Evolutionary conservation across 2,797 vertebrate genomes (phyloP).

Genomic region (Galaxias olidus): DNA sequence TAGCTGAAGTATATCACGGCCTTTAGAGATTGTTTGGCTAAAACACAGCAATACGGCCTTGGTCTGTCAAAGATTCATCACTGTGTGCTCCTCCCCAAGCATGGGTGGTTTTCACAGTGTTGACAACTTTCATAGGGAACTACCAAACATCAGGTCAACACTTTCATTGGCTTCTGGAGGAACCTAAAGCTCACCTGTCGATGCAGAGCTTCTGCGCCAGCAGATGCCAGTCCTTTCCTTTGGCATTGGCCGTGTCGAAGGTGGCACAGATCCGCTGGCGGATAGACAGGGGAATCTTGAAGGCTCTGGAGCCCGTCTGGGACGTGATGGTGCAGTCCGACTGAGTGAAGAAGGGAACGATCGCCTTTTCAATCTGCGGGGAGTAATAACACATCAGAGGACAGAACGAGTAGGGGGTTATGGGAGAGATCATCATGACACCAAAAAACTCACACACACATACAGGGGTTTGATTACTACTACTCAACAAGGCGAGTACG

Average conservation of each 20-base stretch:
- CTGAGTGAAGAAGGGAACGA: constrained; percentile 81
- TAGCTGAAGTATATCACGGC: too few species aligned
- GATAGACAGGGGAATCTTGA: constrained; percentile 94
- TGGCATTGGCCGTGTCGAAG: constrained; percentile 86
- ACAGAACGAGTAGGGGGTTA: constrained; percentile 12
- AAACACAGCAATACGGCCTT: too few species aligned
- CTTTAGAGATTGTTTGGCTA: too few species aligned
- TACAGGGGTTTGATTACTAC: too few species aligned
- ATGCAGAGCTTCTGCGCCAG: constrained; percentile 91
- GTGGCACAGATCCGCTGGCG: constrained; percentile 92
- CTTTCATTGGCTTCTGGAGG: background rate
- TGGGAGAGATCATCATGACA: background rate
- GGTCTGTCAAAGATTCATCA: too few species aligned
- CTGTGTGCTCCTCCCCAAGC: too few species aligned
- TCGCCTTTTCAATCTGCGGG: constrained; percentile 81
- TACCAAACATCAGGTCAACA: background rate
- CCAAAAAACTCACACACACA: too few species aligned
- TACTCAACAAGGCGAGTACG: too few species aligned
- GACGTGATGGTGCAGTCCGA: constrained; percentile 85
- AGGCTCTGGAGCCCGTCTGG: constrained; percentile 88
- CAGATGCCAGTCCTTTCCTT: constrained; percentile 96
- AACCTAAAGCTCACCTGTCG: constrained; percentile 78
- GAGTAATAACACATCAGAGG: background rate
- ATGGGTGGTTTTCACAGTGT: too few species aligned
- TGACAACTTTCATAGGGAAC: too few species aligned